These are phyloP conservation scores for Cinara cedri DNA, from an alignment of 2,888 invertebrate genomes.

Conservation along the genomic window DNA sequence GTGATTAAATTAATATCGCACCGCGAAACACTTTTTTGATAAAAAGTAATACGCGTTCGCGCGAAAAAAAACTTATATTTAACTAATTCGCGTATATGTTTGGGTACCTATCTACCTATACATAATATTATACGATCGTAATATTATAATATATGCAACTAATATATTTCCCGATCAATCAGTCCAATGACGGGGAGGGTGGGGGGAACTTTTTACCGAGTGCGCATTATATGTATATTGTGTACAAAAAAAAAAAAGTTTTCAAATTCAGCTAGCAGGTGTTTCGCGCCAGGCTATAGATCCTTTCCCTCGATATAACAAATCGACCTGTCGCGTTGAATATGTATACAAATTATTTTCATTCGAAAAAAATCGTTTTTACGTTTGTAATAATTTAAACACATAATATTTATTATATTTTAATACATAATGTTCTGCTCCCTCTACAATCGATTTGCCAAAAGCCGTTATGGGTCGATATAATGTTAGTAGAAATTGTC, in stretches of 20 bases:
- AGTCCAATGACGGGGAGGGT: background rate
- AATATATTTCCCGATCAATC: constrained; percentile 16
- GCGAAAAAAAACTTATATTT: background rate
- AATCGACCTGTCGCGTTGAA: background rate
- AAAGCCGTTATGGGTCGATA: no score
- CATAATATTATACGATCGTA: no score
- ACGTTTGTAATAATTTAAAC: no score
- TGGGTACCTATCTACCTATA: background rate
- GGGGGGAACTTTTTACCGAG: background rate
- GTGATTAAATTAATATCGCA: background rate
- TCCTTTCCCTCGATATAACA: background rate
- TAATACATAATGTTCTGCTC: no score
- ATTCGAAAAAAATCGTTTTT: no score
- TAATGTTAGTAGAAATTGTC: no score
- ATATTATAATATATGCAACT: background rate
- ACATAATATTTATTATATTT: no score
- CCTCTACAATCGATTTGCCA: no score
- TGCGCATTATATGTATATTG: no score
- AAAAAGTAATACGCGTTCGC: no score
- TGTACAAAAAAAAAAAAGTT: constrained; percentile 3
- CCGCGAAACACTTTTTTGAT: background rate
- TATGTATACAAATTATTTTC: background rate
- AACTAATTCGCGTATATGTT: background rate
- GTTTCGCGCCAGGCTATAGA: background rate
- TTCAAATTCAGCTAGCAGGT: background rate